phyloP scores from a whole-genome alignment of 2,888 invertebrate species.

The Sphaerophoria taeniata region DNA sequence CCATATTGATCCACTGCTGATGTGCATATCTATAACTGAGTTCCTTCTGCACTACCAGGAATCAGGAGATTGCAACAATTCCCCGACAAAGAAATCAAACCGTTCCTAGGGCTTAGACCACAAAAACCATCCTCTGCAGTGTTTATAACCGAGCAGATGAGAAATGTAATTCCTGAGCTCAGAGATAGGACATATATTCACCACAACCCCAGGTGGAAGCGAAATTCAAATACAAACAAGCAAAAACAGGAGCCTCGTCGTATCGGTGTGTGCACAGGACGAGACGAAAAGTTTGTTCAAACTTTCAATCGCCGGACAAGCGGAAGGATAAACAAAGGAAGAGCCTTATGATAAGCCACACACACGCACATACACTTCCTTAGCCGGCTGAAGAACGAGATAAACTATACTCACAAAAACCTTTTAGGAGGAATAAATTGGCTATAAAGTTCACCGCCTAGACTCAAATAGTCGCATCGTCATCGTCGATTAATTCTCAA shows the following conservation, averaged over 20 bases:
- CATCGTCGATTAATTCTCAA: constrained; percentile 57
- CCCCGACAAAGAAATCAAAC: constrained; percentile 67
- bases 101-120: constrained; percentile 67
- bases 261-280: too few species aligned
- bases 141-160: constrained; percentile 38
- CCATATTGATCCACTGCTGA: constrained; percentile 58
- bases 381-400: background rate
- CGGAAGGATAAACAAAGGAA: constrained; percentile 71
- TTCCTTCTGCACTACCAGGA: constrained; percentile 34
- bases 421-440: constrained; percentile 50
- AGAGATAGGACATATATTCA: constrained; percentile 2
- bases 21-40: constrained; percentile 61
- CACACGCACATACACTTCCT: constrained; percentile 44
- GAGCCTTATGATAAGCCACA: constrained; percentile 65
- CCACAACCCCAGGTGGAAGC: constrained; percentile 53
- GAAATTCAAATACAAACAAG: constrained; percentile 57
- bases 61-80: constrained; percentile 58
- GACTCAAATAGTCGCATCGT: constrained; percentile 8
- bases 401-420: constrained; percentile 34
- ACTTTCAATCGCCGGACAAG: constrained; percentile 64
- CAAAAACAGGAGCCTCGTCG: background rate
- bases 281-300: constrained; percentile 52
- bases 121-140: constrained; percentile 30
- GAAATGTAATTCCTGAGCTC: constrained; percentile 63
- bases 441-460: constrained; percentile 61